These are phyloP conservation scores for Trypoxylon attenuatum DNA, from an alignment of 2,888 invertebrate species.

Conservation along the genomic window DNA sequence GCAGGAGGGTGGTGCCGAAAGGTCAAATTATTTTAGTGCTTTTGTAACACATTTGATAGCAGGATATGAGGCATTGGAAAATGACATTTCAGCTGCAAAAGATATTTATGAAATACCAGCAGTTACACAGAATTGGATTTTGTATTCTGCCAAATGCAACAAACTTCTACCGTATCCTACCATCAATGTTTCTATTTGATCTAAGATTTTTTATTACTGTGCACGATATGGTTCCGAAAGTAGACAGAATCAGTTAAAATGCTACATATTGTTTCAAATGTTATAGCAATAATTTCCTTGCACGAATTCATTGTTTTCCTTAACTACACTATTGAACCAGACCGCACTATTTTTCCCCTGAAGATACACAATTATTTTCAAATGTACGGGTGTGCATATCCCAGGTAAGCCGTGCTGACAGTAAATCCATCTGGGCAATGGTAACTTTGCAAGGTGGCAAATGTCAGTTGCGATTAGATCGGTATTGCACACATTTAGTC, in stretches of 20 bases:
- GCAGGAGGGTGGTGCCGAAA: slow-evolving; percentile 91
- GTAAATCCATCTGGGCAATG: slow-evolving; percentile 87
- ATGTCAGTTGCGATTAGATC: slow-evolving; percentile 83
- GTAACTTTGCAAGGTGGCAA: slow-evolving; percentile 91
- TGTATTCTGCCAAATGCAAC: slow-evolving; percentile 77
- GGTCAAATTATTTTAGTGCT: slow-evolving; percentile 91
- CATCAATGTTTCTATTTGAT: slow-evolving; percentile 10
- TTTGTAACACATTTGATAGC: slow-evolving; percentile 95
- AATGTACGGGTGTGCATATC: slow-evolving; percentile 86
- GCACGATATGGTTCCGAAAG: no score
- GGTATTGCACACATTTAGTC: slow-evolving; percentile 89
- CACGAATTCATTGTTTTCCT: slow-evolving; percentile 46
- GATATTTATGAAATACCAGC: slow-evolving; percentile 96
- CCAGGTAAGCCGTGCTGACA: slow-evolving; percentile 84
- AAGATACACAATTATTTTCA: slow-evolving; percentile 81
- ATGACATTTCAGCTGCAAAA: slow-evolving; percentile 91
- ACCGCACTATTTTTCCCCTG: slow-evolving; percentile 85
- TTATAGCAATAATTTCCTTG: no score
- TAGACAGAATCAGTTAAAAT: no score
- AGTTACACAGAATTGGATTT: slow-evolving; percentile 91
- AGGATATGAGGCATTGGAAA: slow-evolving; percentile 88
- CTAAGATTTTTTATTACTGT: no score
- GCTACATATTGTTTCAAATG: no score
- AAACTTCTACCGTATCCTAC: slow-evolving; percentile 79
- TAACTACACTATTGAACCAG: slow-evolving; percentile 68